These are phyloP conservation scores for Eclectus roratus DNA, from an alignment of 2,113 vertebrate genomes.

Conservation along the genomic window DNA sequence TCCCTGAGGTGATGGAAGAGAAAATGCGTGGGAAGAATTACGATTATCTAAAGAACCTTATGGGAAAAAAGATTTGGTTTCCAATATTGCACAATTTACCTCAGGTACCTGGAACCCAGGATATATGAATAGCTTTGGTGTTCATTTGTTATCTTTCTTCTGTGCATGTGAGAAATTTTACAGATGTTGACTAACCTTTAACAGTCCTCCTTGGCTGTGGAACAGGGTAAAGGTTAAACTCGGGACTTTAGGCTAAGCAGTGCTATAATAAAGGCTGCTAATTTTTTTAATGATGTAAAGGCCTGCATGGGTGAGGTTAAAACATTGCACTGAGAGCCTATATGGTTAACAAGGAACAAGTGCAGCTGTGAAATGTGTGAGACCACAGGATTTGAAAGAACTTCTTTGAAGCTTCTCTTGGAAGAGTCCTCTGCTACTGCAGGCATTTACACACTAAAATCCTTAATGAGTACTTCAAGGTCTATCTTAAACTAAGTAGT, in stretches of 20 bases:
- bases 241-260: neutral
- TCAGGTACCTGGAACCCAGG: neutral
- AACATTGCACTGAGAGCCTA: neutral
- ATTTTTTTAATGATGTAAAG: neutral
- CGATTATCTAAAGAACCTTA: conserved; percentile 16
- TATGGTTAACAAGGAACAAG: neutral
- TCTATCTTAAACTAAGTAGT: neutral
- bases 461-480: neutral
- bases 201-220: neutral
- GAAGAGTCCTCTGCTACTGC: neutral
- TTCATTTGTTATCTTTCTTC: neutral
- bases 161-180: neutral
- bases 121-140: neutral
- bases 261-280: neutral
- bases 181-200: neutral
- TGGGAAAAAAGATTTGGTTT: conserved; percentile 35
- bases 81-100: conserved; percentile 34
- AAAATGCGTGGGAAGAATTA: conserved; percentile 55
- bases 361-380: neutral
- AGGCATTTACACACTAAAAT: conserved; percentile 1
- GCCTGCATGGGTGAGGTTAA: neutral
- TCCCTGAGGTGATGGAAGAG: conserved; percentile 46
- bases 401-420: conserved; percentile 3
- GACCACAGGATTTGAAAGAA: neutral
- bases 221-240: neutral